These are phyloP conservation scores for Tenrec ecaudatus DNA, from an alignment of 2,113 vertebrate genomes.

Conservation along the genomic window DNA sequence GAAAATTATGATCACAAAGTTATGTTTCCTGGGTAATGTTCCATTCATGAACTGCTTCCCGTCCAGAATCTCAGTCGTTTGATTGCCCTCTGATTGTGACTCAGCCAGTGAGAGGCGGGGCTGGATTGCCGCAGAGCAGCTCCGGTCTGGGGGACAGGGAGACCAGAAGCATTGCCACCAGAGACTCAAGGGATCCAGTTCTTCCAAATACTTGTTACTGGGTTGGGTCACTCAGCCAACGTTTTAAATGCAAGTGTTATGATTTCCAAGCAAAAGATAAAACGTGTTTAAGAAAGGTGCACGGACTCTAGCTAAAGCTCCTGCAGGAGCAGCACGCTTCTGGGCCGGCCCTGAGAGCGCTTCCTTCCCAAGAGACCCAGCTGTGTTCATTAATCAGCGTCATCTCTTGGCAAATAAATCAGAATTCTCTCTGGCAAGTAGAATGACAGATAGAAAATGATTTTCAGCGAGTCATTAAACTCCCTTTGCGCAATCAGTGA, in stretches of 20 bases:
- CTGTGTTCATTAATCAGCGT: background rate
- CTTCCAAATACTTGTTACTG: background rate
- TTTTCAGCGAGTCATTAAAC: too few species aligned
- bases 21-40: constrained; percentile 52
- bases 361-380: background rate
- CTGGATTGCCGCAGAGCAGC: background rate
- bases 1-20: constrained; percentile 59
- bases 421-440: background rate
- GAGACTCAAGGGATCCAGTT: background rate
- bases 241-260: background rate
- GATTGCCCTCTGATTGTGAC: background rate
- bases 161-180: background rate
- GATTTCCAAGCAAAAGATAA: constrained; percentile 35
- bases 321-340: background rate
- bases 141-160: background rate
- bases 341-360: background rate
- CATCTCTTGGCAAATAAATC: constrained; percentile 46
- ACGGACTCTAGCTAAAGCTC: background rate
- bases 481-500: too few species aligned
- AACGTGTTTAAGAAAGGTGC: background rate
- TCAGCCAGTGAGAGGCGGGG: background rate
- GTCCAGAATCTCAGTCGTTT: background rate
- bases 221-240: background rate
- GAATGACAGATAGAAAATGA: too few species aligned
- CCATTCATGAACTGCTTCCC: background rate